Conservation (phyloP, 2,888 invertebrate genomes). For the Drosophila lacicola region DNA sequence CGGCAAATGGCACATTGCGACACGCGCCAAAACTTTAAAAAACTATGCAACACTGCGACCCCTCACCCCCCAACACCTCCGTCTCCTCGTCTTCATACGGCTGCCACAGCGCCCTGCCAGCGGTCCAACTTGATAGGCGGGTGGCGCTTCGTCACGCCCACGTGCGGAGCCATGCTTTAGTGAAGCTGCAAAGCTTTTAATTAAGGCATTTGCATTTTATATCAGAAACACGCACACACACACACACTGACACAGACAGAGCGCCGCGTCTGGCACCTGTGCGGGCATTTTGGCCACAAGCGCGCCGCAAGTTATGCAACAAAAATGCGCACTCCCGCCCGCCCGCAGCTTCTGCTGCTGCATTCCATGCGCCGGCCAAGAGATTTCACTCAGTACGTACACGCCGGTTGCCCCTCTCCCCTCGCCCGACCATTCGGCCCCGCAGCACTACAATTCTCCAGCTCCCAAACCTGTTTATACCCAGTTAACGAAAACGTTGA, state of each 20-base stretch:
- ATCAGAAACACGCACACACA: slow-evolving; percentile 47
- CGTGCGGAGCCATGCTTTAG: slow-evolving; percentile 57
- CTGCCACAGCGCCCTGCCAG: no score
- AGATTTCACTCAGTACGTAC: slow-evolving; percentile 41
- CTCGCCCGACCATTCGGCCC: neutral
- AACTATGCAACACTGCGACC: slow-evolving; percentile 54
- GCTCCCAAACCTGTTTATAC: neutral
- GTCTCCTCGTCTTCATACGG: neutral
- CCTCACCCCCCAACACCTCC: neutral
- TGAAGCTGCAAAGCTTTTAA: slow-evolving; percentile 78
- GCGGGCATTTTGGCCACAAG: slow-evolving; percentile 66
- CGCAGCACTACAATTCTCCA: neutral
- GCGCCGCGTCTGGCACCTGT: slow-evolving; percentile 39
- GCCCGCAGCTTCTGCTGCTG: slow-evolving; percentile 19
- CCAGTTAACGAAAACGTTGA: slow-evolving; percentile 5
- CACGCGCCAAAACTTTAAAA: slow-evolving; percentile 54
- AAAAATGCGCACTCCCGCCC: slow-evolving; percentile 38
- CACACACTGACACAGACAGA: slow-evolving; percentile 1
- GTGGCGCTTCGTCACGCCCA: slow-evolving; percentile 24
- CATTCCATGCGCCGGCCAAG: slow-evolving; percentile 41
- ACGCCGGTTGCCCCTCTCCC: neutral
- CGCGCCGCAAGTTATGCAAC: slow-evolving; percentile 79
- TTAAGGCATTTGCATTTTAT: slow-evolving; percentile 81
- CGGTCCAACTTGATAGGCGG: no score
- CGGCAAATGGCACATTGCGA: slow-evolving; percentile 26